Evolutionary conservation across 2,113 vertebrate genomes (phyloP), one percentile per base, ranked within the genome.

Genomic region (Pachycephala philippinensis): DNA sequence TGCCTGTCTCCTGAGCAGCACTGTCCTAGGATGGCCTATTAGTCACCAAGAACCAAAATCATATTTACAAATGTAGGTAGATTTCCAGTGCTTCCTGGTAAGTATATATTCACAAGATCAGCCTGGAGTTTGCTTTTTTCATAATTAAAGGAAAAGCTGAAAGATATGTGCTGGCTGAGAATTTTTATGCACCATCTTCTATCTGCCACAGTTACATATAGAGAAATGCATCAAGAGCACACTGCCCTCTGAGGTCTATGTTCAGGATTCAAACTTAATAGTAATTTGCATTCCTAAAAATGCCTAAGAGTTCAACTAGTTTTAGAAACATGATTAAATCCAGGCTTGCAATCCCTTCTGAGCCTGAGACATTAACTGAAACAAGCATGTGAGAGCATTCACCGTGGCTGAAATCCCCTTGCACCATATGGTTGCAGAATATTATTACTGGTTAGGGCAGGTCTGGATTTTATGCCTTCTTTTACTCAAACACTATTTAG

Each of bases 251-350:
- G 50, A 91, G 69, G 13, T 92, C 75, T 65, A 16, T 37, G n/a
- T 40, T 45, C 23, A 11, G 60, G 31, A 79, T 60, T 95, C 76
- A 88, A 88, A 90, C n/a, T 72, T 75, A 71, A 71, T 17, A 75
- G 61, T 26, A 50, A 87, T 96, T 94, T 93, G 23, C 63, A 79
- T 89, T 94, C 31, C 53, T 54, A 17, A 54, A 39, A 72, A 21
- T 20, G 61, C 27, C 45, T 84, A 57, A 93, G 49, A 57, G 80
- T 93, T 89, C 75, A 82, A 59, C 57, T 45, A 56, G 37, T 93
- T 96, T 94, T 89, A 87, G 81, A 87, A 80, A 79, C 45, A 57
- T 72, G 50, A 91, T 89, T 91, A 91, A 95, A 84, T 60, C 27
- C 65, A 91, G 49, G 13, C 54, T 95, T 91, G 23, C 45, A 94